These are phyloP conservation scores for Pemphredon lugubris DNA, from an alignment of 2,888 invertebrate species.

Conservation along the genomic window DNA sequence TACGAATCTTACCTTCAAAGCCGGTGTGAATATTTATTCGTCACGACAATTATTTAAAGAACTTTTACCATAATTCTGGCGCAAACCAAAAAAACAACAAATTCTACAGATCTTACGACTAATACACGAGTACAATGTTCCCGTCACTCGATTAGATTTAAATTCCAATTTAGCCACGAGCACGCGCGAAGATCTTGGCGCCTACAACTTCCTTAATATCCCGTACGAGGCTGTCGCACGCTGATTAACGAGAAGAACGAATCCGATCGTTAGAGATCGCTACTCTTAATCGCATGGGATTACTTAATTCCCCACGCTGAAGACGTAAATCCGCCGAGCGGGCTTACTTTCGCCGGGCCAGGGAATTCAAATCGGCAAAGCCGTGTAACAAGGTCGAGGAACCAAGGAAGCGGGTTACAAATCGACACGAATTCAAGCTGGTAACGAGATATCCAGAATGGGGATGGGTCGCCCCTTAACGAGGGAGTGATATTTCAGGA, in stretches of 20 bases:
- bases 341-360: not conserved
- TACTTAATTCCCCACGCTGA: not conserved
- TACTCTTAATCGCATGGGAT: not conserved
- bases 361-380: not conserved
- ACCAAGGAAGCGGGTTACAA: conserved; percentile 5
- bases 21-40: too few species aligned
- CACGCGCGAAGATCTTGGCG: too few species aligned
- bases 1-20: too few species aligned
- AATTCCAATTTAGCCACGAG: too few species aligned
- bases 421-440: conserved; percentile 2
- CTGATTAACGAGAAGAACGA: conserved; percentile 12
- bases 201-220: too few species aligned
- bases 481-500: conserved; percentile 53
- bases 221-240: too few species aligned
- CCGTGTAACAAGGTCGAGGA: not conserved
- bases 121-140: too few species aligned
- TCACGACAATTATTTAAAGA: too few species aligned
- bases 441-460: conserved; percentile 45
- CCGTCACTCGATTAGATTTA: too few species aligned
- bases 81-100: too few species aligned
- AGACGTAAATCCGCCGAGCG: not conserved
- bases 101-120: too few species aligned
- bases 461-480: conserved; percentile 35
- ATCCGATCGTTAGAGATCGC: not conserved
- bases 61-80: too few species aligned